Evolutionary conservation across 1,140 invertebrate genomes (phyloP).

Genomic region (Diplogasteroides magnus): DNA sequence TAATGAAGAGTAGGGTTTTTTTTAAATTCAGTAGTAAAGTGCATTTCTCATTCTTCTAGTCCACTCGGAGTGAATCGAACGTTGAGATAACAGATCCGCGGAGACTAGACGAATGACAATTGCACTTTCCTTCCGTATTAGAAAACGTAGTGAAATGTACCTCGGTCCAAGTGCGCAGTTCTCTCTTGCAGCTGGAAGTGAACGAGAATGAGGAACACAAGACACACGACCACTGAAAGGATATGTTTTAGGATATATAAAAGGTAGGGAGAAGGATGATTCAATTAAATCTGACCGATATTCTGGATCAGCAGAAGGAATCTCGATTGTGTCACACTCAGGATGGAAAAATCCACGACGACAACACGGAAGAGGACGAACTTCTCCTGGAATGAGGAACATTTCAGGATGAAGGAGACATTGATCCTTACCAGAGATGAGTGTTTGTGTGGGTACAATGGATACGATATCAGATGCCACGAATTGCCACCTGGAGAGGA

Average conservation of each 20-base stretch:
- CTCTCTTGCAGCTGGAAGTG: slow-evolving; percentile 38
- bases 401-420: not conserved
- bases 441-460: slow-evolving; percentile 20
- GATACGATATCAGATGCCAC: slow-evolving; percentile 32
- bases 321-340: slow-evolving; percentile 46
- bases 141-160: no score
- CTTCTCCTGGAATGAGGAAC: slow-evolving; percentile 11
- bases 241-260: slow-evolving; percentile 1
- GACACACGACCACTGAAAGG: slow-evolving; percentile 26
- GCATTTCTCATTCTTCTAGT: no score
- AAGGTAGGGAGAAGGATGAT: no score
- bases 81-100: no score
- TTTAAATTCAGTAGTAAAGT: no score
- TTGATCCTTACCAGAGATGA: slow-evolving; percentile 20
- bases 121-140: no score
- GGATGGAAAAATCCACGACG: slow-evolving; percentile 44
- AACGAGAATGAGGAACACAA: slow-evolving; percentile 45
- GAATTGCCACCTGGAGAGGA: slow-evolving; percentile 21
- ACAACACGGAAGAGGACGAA: slow-evolving; percentile 38
- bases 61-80: no score
- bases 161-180: slow-evolving; percentile 66
- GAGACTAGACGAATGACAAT: no score
- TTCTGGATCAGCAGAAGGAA: slow-evolving; percentile 38
- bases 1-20: no score
- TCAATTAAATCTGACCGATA: slow-evolving; percentile 14